Percentiles rank a stretch among this genome's conserved stretches.
Evolutionary conservation across 2,797 vertebrate genomes (phyloP).

Genomic region (Aeoliscus strigatus): DNA sequence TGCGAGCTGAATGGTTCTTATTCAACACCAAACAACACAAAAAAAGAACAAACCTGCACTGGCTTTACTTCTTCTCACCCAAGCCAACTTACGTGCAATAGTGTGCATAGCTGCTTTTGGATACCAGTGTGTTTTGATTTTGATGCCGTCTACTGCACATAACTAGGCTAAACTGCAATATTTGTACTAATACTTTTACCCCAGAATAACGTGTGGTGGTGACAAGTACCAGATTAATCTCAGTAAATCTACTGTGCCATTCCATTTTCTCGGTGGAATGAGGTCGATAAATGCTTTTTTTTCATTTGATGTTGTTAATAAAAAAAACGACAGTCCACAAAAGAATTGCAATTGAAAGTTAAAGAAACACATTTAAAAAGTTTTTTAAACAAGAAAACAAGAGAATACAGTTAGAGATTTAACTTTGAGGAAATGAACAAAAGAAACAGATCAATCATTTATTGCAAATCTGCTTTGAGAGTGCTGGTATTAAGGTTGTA

Average conservation of each 20-base stretch:
- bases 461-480: constrained; percentile 6
- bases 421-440: constrained; percentile 2
- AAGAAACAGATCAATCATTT: constrained; percentile 6
- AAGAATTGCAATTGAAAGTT: constrained; percentile 9
- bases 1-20: no score
- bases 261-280: neutral
- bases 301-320: constrained; percentile 4
- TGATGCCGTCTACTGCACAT: neutral
- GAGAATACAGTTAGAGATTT: constrained; percentile 4
- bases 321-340: constrained; percentile 9
- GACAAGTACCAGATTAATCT: constrained; percentile 1
- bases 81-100: no score
- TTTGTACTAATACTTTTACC: neutral
- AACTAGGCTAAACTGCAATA: neutral
- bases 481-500: constrained; percentile 18
- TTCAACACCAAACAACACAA: no score
- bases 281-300: constrained; percentile 8
- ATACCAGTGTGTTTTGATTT: neutral
- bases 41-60: no score
- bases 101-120: neutral
- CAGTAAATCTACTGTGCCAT: neutral
- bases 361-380: no score
- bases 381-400: neutral
- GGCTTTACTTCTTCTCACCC: neutral
- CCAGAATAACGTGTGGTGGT: neutral